These are phyloP conservation scores for Dasypolia templi DNA, from an alignment of 2,888 invertebrate species.

Conservation along the genomic window DNA sequence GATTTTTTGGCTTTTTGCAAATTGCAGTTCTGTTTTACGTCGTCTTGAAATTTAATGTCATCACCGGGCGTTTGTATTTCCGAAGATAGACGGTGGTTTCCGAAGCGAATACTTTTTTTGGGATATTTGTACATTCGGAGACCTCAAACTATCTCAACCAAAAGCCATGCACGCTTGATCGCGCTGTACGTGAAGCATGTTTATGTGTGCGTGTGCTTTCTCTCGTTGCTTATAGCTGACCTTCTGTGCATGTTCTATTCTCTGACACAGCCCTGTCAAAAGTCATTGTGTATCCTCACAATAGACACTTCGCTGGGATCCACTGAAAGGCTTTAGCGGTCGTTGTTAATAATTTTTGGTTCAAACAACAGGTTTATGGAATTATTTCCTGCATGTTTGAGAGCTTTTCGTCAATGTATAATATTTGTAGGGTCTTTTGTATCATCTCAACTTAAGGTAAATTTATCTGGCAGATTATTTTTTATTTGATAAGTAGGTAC, in stretches of 20 bases:
- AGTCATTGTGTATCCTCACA: constrained; percentile 80
- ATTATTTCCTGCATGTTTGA: constrained; percentile 43
- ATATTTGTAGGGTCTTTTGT: neutral
- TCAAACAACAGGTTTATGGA: constrained; percentile 63
- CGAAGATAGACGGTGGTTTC: neutral
- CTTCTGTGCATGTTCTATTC: constrained; percentile 5
- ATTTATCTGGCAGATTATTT: neutral
- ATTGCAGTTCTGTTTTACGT: too few species aligned
- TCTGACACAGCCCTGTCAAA: constrained; percentile 68
- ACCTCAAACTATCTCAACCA: neutral
- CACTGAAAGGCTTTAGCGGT: constrained; percentile 70
- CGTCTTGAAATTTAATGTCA: too few species aligned
- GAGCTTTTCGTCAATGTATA: neutral
- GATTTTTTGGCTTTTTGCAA: too few species aligned
- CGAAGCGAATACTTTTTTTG: neutral
- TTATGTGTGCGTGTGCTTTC: neutral
- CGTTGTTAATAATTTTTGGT: constrained; percentile 74
- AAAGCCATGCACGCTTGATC: neutral
- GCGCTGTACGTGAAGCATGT: neutral
- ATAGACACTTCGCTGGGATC: constrained; percentile 77
- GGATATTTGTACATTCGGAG: neutral
- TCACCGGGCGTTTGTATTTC: neutral
- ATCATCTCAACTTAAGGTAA: neutral
- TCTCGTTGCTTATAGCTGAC: neutral
- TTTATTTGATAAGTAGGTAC: neutral